A percentile compares a stretch with the other conserved stretches of the same genome.
phyloP scores from a whole-genome alignment of 2,113 vertebrate species.

The Emydura subglobosa region DNA sequence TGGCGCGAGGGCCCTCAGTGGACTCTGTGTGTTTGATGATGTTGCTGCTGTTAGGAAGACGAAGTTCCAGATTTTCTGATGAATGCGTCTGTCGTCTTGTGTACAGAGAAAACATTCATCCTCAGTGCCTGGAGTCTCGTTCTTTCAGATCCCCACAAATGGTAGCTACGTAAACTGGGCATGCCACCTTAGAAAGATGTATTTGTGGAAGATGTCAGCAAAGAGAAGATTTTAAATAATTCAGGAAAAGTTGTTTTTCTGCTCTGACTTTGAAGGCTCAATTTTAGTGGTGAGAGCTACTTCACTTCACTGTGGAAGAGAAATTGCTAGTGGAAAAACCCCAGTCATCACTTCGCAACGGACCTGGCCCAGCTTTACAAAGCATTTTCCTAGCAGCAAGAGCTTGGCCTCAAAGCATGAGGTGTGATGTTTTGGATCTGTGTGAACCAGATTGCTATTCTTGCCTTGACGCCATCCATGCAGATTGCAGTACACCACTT shows the following conservation, averaged over 20 bases:
- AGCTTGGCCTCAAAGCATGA: not conserved
- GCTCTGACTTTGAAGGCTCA: not conserved
- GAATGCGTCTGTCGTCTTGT: no score
- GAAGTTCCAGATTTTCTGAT: no score
- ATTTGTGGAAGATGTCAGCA: not conserved
- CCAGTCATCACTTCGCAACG: rapidly evolving
- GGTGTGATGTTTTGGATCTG: not conserved
- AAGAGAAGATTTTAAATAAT: not conserved
- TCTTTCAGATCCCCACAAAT: not conserved
- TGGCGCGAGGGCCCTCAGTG: no score
- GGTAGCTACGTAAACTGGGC: not conserved
- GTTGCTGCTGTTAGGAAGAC: no score
- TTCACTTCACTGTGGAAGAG: not conserved
- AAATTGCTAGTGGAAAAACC: rapidly evolving
- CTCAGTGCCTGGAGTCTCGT: no score
- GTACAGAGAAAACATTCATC: no score
- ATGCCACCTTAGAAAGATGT: not conserved
- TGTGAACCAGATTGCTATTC: not conserved
- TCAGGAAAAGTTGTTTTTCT: not conserved
- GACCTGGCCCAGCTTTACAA: not conserved
- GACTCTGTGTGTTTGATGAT: no score
- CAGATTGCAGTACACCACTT: not conserved
- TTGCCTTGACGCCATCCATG: not conserved
- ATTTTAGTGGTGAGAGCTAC: not conserved
- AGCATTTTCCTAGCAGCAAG: not conserved